These are phyloP conservation scores for Coregonus clupeaformis DNA, from an alignment of 2,113 vertebrate species.

Conservation along the genomic window DNA sequence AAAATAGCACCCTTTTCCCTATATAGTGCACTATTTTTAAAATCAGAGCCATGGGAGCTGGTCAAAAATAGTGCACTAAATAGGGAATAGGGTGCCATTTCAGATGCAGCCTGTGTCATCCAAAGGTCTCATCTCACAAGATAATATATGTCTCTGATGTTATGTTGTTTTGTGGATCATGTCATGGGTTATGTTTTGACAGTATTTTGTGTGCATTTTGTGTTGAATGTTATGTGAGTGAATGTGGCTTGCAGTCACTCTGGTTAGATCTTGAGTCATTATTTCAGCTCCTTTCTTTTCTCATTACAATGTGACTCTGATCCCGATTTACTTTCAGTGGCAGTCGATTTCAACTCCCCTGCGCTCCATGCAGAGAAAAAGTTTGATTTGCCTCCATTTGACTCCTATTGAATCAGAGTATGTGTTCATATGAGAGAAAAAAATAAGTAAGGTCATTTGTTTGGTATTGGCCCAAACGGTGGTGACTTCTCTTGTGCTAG, in stretches of 20 bases:
- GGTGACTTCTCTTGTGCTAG: not conserved
- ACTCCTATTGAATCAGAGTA: slow-evolving; percentile 57
- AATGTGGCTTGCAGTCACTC: slow-evolving; percentile 12
- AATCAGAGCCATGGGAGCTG: too few species aligned
- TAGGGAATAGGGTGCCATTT: too few species aligned
- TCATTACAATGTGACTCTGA: slow-evolving; percentile 45
- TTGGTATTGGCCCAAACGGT: not conserved
- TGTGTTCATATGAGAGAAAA: slow-evolving; percentile 54
- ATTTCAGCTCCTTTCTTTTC: slow-evolving; percentile 47
- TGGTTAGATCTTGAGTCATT: slow-evolving; percentile 5
- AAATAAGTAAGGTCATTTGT: slow-evolving; percentile 33
- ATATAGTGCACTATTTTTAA: too few species aligned
- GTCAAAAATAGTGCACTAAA: too few species aligned
- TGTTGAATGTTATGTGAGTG: not conserved
- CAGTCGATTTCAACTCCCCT: slow-evolving; percentile 63
- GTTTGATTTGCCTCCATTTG: slow-evolving; percentile 57
- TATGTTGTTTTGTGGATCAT: too few species aligned
- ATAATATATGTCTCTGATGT: too few species aligned
- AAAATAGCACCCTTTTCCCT: too few species aligned
- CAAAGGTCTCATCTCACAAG: too few species aligned
- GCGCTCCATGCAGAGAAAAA: slow-evolving; percentile 32
- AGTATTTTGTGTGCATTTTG: too few species aligned
- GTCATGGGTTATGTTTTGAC: too few species aligned
- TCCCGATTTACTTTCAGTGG: slow-evolving; percentile 54
- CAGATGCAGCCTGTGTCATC: too few species aligned